Percentiles rank a stretch among this genome's conserved stretches.
Conservation (phyloP, 2,888 invertebrate genomes). For the Copidosoma aretas region DNA sequence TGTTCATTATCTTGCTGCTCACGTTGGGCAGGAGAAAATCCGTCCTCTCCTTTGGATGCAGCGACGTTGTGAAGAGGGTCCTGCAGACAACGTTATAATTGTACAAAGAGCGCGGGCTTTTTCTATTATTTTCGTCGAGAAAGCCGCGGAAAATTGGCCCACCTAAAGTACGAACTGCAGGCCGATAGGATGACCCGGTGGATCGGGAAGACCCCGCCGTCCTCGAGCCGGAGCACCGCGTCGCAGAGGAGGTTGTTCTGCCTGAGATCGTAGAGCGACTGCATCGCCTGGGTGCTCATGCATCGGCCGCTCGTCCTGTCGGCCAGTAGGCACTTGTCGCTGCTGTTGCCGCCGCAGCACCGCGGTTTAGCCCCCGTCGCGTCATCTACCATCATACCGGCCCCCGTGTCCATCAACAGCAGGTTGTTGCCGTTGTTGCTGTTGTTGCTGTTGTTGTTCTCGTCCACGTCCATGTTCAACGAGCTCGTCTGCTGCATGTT, state of each 20-base stretch:
- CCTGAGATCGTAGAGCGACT: slow-evolving; percentile 82
- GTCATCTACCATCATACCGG: slow-evolving; percentile 21
- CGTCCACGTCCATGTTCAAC: slow-evolving; percentile 53
- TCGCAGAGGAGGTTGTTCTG: slow-evolving; percentile 86
- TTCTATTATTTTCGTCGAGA: too few species aligned
- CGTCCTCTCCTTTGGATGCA: slow-evolving; percentile 73
- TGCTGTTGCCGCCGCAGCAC: slow-evolving; percentile 37
- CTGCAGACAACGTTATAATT: slow-evolving; percentile 61
- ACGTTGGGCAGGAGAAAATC: slow-evolving; percentile 81
- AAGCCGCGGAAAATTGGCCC: not conserved
- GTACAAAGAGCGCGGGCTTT: too few species aligned
- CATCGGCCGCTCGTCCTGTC: slow-evolving; percentile 67
- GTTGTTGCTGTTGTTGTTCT: slow-evolving; percentile 42
- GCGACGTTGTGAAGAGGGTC: slow-evolving; percentile 82
- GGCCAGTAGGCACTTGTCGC: slow-evolving; percentile 50
- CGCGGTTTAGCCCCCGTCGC: slow-evolving; percentile 17
- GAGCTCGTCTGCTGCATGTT: too few species aligned
- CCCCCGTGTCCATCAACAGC: slow-evolving; percentile 28
- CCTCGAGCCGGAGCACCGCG: slow-evolving; percentile 81
- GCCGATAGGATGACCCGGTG: slow-evolving; percentile 87
- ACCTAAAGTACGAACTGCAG: slow-evolving; percentile 91
- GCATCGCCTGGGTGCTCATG: slow-evolving; percentile 85
- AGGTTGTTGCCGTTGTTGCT: slow-evolving; percentile 12
- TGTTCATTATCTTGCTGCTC: slow-evolving; percentile 76
- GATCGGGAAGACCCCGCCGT: slow-evolving; percentile 81